Evolutionary conservation across 2,113 vertebrate genomes (phyloP), one percentile per base, ranked within the genome.

Genomic region (Prunella himalayana): DNA sequence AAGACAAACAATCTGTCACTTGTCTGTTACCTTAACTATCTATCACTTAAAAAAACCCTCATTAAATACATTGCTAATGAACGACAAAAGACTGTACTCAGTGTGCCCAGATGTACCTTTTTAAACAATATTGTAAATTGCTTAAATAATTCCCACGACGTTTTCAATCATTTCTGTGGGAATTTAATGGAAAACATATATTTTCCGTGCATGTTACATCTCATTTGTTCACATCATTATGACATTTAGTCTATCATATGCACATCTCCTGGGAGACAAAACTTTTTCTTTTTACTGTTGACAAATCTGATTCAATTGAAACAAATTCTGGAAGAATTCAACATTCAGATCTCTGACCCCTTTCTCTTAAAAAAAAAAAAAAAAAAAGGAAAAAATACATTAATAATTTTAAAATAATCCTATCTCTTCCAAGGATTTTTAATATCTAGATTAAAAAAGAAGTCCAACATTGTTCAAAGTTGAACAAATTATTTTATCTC

Each of bases 1-100:
- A 98, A 98, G 97, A 97, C 98, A 99, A 98, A 99, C 98, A 99
- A 98, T 99, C 98, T 98, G 98, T 98, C 98, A 98, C 98, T 98
- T 98, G 98, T 98, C 98, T 98, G 98, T 98, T 98, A 98, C 98
- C 98, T 98, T 98, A 98, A 98, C 98, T 98, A 98, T 98, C 98
- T 98, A 98, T 98, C 98, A 98, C 97, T 98, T 98, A 97, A 97
- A 98, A 98, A 96, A 96, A 97, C 98, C 79, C 98, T 98, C 98
- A 98, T 99, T 99, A 98, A 98, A 98, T 97, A 98, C 98, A 97
- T 98, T 98, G 98, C 97, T 99, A 98, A 99, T 99, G 98, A 99
- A 98, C 96, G 97, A 98, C 97, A 98, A 98, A 98, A 98, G 97
- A 98, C 96, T 93, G 93, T 95, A 97, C 91, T 97, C 95, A 95